These are phyloP conservation scores for Daphoenositta chrysoptera DNA, from an alignment of 2,113 vertebrate species.

Conservation along the genomic window DNA sequence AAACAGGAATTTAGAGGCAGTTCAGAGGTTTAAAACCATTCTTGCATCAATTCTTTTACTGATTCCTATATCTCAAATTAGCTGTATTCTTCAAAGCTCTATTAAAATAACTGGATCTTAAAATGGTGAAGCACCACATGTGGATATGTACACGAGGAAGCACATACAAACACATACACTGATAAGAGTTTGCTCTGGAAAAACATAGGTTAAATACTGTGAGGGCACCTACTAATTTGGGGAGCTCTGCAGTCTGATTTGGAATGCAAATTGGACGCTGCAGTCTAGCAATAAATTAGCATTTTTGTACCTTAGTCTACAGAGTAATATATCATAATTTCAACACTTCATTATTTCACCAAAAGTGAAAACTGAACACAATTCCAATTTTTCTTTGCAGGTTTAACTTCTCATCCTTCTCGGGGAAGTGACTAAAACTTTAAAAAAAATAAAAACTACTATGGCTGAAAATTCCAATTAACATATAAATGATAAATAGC, in stretches of 20 bases:
- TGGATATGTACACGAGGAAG: neutral
- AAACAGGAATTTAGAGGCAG: neutral
- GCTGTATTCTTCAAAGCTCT: neutral
- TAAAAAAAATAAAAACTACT: neutral
- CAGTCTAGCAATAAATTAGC: constrained; percentile 71
- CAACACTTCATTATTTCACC: neutral
- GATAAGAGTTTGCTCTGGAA: neutral
- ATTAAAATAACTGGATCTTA: neutral
- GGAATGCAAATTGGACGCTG: constrained; percentile 72
- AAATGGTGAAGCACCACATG: neutral
- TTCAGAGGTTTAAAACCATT: neutral
- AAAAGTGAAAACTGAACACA: neutral
- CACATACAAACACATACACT: neutral
- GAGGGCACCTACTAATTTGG: constrained; percentile 33
- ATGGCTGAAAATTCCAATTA: neutral
- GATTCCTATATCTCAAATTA: neutral
- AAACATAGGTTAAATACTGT: constrained; percentile 48
- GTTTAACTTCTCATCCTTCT: neutral
- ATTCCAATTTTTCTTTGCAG: neutral
- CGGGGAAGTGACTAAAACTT: neutral
- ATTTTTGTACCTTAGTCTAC: constrained; percentile 56
- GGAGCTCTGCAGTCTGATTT: constrained; percentile 68
- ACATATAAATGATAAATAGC: neutral
- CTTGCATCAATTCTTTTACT: neutral
- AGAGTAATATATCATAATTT: constrained; percentile 8